Percentiles rank a stretch among this genome's conserved stretches.
Evolutionary conservation across 1,140 invertebrate species (phyloP).

Genomic region (Macrotrachela quadricornifera): DNA sequence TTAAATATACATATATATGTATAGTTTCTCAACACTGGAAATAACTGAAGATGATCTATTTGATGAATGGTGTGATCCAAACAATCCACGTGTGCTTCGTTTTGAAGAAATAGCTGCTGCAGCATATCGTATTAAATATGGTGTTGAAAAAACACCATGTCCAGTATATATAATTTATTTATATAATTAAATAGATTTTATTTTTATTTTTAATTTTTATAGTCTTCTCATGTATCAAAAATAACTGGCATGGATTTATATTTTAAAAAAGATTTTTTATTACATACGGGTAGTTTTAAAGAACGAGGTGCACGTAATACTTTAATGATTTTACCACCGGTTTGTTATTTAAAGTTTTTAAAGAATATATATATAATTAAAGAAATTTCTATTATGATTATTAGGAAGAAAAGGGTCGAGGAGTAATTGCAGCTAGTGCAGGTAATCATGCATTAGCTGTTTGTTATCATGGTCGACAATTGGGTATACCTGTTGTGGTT

Average conservation of each 20-base stretch:
- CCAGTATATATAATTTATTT: conserved; percentile 38
- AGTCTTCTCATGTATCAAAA: conserved; percentile 47
- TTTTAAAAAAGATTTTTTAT: conserved; percentile 75
- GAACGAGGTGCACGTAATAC: conserved; percentile 71
- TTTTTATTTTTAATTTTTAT: background rate
- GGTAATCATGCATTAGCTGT: conserved; percentile 75
- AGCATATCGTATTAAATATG: conserved; percentile 60
- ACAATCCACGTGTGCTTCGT: conserved; percentile 45
- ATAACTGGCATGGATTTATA: conserved; percentile 59
- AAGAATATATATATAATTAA: background rate
- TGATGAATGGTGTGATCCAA: conserved; percentile 54
- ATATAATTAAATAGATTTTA: background rate
- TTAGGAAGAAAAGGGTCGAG: conserved; percentile 44
- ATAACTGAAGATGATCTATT: conserved; percentile 13
- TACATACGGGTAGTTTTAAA: conserved; percentile 76
- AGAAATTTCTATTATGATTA: background rate
- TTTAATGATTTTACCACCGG: conserved; percentile 43
- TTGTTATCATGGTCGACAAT: conserved; percentile 56
- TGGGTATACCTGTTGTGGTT: conserved; percentile 63
- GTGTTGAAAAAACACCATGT: conserved; percentile 59
- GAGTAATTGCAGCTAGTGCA: conserved; percentile 71
- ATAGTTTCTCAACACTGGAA: background rate
- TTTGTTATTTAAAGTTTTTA: conserved; percentile 11
- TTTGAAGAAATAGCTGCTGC: conserved; percentile 74
- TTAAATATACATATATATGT: no score